Evolutionary conservation across 2,797 vertebrate species (phyloP), one percentile per base, ranked within the genome.

Genomic region (Philypnodon macrostomus): DNA sequence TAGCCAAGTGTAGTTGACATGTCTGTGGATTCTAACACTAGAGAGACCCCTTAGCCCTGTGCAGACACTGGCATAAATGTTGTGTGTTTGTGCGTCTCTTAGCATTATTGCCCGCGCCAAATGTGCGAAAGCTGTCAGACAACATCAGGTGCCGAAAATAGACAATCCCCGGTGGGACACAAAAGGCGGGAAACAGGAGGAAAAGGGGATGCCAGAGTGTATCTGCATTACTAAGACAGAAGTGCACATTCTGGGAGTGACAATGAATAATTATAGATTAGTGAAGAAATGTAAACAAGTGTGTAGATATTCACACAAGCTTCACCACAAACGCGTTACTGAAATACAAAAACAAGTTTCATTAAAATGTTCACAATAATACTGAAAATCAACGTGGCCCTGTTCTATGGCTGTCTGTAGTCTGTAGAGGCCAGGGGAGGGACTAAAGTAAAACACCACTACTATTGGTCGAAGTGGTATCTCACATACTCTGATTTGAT

Each of bases 71-170:
- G 37, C 53, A 41, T 52, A 42, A 32, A 44, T 5, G 33, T 10
- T 51, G 24, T 34, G 21, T 35, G 26, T 46, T 31, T 47, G 17
- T 21, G 51, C n/a, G 9, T 53, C 19, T 42, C 23, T 57, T 18
- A 61, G 58, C 32, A 29, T 64, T 64, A 75, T 73, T 73, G 67
- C 54, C 64, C 61, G 1, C 16, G 65, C 66, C 52, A 24, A 76
- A 75, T 69, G 74, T 81, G 77, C 76, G 76, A 84, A 83, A 80
- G 63, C 80, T 82, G 80, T 85, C 85, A 84, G 52, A 79, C 67
- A 77, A 79, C 79, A 84, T 85, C 77, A 80, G 65, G 50, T 63
- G 81, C 80, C 48, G 51, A 72, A 83, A 85, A 87, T 85, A 87
- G 74, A 77, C 39, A 21, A 37, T 66, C 47, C 73, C 71, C 59